Base-by-base conservation (phyloP, 1,140 invertebrate species). In the Drosophila trapezifrons region DNA sequence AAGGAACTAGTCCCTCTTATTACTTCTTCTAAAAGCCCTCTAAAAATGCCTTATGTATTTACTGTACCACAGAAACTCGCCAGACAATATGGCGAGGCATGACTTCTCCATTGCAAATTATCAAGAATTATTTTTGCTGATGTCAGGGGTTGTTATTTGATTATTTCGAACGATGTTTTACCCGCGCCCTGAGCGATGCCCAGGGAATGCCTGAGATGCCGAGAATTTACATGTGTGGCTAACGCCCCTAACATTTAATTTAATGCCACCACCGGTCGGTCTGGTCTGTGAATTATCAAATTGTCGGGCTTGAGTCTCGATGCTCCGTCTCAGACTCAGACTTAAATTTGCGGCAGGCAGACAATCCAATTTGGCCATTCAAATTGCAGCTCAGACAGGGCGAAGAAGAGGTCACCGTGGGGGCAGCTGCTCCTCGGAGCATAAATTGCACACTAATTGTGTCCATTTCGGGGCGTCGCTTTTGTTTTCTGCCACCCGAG, bases 381-480 rank as follows among this genome's bases (percentile, higher is more conserved):
- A 70, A 87, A 87, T 83, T 83, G 84, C 83, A 87, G 37, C 57
- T 54, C 58, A 80, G 77, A 84, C 77, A 78, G 51, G 18, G 18
- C 8, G 13, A 15, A 77, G 13, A 10, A 80, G 70, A 87, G 62
- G 57, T 83, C 78, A 76, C 78, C 59, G 65, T 70, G 63, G 66
- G 63, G 71, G 71, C 55, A 57, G 77, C 72, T 62, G 78, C 63
- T 69, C 38, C 74, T 46, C 81, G 51, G 55, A 75, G 76, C 84
- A 87, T 87, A 87, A 87, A 87, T 83, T 87, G 79, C 83, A 83
- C 84, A 87, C 83, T 87, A 87, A 87, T 87, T 87, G 83, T 73
- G 83, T 83, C 80, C 79, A 83, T 89, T 89, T 51, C 55, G 17
- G 57, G 64, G 69, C 47, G 77, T 55, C 62, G 76, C 76, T 59